Percentiles rank a stretch among this genome's conserved stretches.
Conservation (phyloP, 2,888 invertebrate species). For the Tortrix viridana region DNA sequence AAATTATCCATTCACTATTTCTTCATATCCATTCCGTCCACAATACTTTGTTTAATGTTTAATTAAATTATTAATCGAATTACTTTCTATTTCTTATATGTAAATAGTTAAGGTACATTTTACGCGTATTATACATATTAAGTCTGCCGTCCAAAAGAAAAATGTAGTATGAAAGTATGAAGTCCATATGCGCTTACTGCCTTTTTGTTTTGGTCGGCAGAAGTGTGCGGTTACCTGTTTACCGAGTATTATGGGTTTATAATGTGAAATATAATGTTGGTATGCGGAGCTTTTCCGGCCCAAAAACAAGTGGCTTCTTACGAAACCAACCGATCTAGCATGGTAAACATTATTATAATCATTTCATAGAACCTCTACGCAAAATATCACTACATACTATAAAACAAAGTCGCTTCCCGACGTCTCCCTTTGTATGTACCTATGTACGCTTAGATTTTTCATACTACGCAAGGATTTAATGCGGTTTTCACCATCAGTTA, state of each 20-base stretch:
- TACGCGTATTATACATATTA: background rate
- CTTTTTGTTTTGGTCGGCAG: no score
- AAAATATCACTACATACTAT: no score
- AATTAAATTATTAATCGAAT: conserved; percentile 16
- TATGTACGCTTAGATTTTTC: no score
- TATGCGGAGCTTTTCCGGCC: conserved; percentile 62
- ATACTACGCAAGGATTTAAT: no score
- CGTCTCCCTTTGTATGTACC: no score
- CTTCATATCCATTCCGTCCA: conserved; percentile 1
- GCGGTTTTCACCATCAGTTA: no score
- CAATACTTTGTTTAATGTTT: conserved; percentile 7
- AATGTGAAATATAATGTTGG: conserved; percentile 52
- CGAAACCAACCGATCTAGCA: conserved; percentile 3
- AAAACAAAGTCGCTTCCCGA: no score
- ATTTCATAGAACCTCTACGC: background rate
- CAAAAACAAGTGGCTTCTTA: conserved; percentile 42
- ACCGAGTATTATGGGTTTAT: conserved; percentile 50
- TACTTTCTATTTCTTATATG: conserved; percentile 7
- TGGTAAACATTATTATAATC: conserved; percentile 2
- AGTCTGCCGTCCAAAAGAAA: no score
- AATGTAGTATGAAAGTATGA: no score
- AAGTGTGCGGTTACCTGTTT: conserved; percentile 43
- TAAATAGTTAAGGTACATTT: conserved; percentile 1
- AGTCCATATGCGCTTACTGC: no score
- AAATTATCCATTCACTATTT: background rate